These are phyloP conservation scores for Spizella passerina DNA, from an alignment of 2,797 vertebrate species.

Conservation along the genomic window DNA sequence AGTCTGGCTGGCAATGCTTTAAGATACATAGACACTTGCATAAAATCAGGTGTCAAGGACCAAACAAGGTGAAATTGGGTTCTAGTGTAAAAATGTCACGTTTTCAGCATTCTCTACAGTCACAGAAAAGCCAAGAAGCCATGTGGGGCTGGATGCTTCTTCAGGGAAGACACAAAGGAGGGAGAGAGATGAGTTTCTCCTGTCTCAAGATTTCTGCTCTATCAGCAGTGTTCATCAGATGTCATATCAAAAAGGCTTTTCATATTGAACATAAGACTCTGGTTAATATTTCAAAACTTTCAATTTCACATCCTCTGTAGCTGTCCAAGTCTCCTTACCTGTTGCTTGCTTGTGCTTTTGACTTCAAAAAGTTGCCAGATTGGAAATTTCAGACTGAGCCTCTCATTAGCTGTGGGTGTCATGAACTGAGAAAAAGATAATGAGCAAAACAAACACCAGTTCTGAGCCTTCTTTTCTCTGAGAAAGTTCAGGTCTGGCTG, in stretches of 20 bases:
- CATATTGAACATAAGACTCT: background rate
- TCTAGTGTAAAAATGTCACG: background rate
- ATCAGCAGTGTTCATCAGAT: background rate
- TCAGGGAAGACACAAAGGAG: background rate
- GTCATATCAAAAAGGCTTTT: background rate
- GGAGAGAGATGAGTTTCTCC: background rate
- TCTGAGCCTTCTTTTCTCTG: background rate
- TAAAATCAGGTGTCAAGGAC: background rate
- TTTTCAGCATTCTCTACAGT: background rate
- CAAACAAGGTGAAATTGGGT: background rate
- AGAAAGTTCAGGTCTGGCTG: background rate
- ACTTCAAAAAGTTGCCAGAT: background rate
- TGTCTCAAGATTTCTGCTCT: background rate
- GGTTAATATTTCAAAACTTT: background rate
- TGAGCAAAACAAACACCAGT: background rate
- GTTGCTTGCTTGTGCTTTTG: background rate
- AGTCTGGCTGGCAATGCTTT: background rate
- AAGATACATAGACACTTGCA: rapidly evolving
- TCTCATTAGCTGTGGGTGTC: background rate
- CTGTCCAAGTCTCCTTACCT: background rate
- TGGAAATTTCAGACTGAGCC: background rate
- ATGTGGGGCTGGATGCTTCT: background rate
- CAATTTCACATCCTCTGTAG: background rate
- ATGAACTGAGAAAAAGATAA: background rate
- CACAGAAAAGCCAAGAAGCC: background rate